A percentile compares a stretch with the other conserved stretches of the same genome.
These are phyloP conservation scores for Scaptomyza flava DNA, from an alignment of 2,888 invertebrate species.

Conservation along the genomic window DNA sequence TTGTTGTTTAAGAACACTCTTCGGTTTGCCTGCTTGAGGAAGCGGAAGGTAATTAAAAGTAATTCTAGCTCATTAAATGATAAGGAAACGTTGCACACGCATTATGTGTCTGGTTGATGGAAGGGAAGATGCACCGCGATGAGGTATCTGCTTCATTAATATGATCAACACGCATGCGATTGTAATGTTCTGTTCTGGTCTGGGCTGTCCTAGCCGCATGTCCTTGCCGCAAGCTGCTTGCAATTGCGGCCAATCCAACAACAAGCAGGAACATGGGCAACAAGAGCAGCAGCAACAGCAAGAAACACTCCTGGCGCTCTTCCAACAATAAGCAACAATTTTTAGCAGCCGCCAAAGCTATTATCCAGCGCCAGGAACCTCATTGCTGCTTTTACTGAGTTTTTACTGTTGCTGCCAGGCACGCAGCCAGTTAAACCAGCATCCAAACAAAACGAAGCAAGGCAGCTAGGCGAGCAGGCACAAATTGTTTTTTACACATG, in stretches of 20 bases:
- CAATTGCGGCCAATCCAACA: constrained; percentile 64
- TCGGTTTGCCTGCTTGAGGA: constrained; percentile 21
- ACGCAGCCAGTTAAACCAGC: constrained; percentile 29
- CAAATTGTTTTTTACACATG: constrained; percentile 74
- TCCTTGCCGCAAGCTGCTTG: constrained; percentile 72
- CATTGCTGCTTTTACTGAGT: constrained; percentile 30
- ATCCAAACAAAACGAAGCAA: constrained; percentile 15
- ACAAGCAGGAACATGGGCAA: constrained; percentile 34
- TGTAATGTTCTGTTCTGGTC: constrained; percentile 31
- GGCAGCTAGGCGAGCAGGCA: constrained; percentile 28
- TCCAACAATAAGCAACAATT: constrained; percentile 70
- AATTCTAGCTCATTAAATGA: constrained; percentile 71
- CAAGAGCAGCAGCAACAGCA: constrained; percentile 14
- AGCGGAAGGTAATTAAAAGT: constrained; percentile 57
- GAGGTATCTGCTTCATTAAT: constrained; percentile 59
- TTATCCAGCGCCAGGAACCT: constrained; percentile 62
- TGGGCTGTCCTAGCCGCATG: constrained; percentile 33
- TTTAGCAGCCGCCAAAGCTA: constrained; percentile 64
- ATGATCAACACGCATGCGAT: constrained; percentile 65
- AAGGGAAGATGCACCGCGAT: not conserved
- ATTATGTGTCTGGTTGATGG: constrained; percentile 23
- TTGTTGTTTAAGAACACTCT: constrained; percentile 35
- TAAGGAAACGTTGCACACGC: constrained; percentile 61
- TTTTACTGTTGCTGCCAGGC: constrained; percentile 49
- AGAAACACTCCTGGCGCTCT: constrained; percentile 56